These are phyloP conservation scores for Parascotia fuliginaria DNA, from an alignment of 2,888 invertebrate species.

Conservation along the genomic window DNA sequence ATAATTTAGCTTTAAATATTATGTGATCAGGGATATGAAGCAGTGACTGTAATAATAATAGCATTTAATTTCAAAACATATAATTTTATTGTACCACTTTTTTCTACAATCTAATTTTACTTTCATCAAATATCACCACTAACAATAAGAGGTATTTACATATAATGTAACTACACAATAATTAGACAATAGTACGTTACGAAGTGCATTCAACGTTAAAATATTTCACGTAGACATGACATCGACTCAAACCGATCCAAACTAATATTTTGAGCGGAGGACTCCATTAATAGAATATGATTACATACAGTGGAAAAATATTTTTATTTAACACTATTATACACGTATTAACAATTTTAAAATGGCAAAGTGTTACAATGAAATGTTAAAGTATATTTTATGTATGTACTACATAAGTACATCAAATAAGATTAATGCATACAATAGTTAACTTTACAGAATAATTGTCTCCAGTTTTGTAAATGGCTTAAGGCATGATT, in stretches of 20 bases:
- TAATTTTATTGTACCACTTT: constrained; percentile 56
- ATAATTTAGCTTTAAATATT: too few relatives aligned
- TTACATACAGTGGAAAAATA: constrained; percentile 45
- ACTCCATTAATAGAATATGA: constrained; percentile 26
- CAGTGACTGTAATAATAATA: constrained; percentile 14
- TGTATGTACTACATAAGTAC: constrained; percentile 37
- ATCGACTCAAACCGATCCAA: constrained; percentile 13
- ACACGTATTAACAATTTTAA: constrained; percentile 23
- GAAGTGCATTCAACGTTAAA: constrained; percentile 30
- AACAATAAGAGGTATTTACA: constrained; percentile 44
- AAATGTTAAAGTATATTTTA: constrained; percentile 20
- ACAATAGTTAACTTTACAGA: constrained; percentile 22
- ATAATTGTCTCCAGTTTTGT: constrained; percentile 9
- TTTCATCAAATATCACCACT: constrained; percentile 36
- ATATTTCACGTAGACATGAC: constrained; percentile 9
- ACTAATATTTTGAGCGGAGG: constrained; percentile 28
- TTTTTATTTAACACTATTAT: constrained; percentile 28
- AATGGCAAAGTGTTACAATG: constrained; percentile 32
- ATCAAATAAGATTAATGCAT: constrained; percentile 23
- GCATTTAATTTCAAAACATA: constrained; percentile 43
- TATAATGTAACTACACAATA: constrained; percentile 33
- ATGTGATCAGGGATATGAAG: too few relatives aligned
- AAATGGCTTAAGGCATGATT: constrained; percentile 30
- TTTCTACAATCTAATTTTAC: constrained; percentile 43
- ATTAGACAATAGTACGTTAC: constrained; percentile 18